These are phyloP conservation scores for Campylomormyrus tamandua DNA, from an alignment of 2,113 vertebrate species.

Conservation along the genomic window DNA sequence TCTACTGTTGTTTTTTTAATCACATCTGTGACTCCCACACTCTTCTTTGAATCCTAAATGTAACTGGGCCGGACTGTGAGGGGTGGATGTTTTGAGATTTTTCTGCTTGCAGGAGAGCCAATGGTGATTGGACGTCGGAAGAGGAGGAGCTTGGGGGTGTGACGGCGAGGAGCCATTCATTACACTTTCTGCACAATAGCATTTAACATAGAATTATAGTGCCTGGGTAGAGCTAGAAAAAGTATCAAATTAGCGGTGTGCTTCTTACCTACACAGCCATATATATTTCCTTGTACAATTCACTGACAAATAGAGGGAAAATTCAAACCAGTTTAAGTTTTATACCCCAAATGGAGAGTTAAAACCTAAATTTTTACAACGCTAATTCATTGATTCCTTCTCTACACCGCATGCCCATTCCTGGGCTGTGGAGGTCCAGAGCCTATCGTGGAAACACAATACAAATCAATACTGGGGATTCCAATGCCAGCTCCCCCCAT, in stretches of 20 bases:
- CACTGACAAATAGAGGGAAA: background rate
- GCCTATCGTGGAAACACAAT: background rate
- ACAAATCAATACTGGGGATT: background rate
- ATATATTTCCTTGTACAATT: background rate
- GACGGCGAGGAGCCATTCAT: background rate
- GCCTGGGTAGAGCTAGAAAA: background rate
- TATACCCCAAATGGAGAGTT: background rate
- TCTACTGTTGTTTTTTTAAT: background rate
- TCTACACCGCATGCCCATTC: background rate
- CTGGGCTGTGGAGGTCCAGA: background rate
- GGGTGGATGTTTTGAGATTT: background rate
- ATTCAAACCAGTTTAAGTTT: background rate
- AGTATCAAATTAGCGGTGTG: background rate
- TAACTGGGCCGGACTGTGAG: background rate
- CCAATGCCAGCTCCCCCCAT: background rate
- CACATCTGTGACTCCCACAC: background rate
- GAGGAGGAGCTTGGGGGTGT: slow-evolving; percentile 52
- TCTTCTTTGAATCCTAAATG: background rate
- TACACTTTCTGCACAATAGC: background rate
- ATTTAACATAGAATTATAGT: background rate
- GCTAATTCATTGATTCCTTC: background rate
- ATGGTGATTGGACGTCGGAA: slow-evolving; percentile 45
- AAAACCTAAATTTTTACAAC: background rate
- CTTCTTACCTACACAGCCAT: background rate
- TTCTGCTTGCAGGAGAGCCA: slow-evolving; percentile 54